Base-by-base conservation (phyloP, 1,140 invertebrate genomes). In the Drosophila kohkoa region DNA sequence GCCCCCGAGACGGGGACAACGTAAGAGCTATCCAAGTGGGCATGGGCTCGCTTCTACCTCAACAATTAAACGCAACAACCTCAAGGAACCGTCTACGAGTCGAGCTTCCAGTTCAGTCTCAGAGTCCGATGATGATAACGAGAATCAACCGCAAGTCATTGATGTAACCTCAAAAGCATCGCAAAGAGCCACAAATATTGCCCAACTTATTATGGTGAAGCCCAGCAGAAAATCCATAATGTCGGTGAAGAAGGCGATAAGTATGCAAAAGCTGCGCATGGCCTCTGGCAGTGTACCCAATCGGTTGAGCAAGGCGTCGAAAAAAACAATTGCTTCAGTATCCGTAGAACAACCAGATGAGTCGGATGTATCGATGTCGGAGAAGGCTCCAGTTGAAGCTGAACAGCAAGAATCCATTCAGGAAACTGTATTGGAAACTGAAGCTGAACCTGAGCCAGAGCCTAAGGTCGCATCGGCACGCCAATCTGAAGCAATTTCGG, bases 71-170 rank as follows among this genome's bases (percentile, higher is more conserved):
- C n/a, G 41, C 41, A 43, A n/a, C n/a, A n/a, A 43, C 5, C 1
- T 5, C 41, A 13, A 43, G n/a, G 5, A 11, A 13, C 41, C 11
- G 2, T 4, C 3, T 5, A 4, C 7, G 41, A 43, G 41, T 43
- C n/a, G n/a, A 6, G 41, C 4, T 3, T n/a, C 3, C 3, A 43
- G 3, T 2, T 13, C 41, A 7, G n/a, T 1, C 38, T 11, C 38
- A 8, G 51, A 54, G 16, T 52, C 62, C 2, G 62, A 65, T 16
- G 62, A 43, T 10, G n/a, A 52, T n/a, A 64, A 52, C 20, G 48
- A 41, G 7, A 13, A 52, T n/a, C 25, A 52, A 32, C 5, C n/a
- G 30, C 5, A 15, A 35, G 51, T 54, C 5, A 30, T 54, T 20
- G 25, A 25, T 7, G 49, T 30, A 5, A 1, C 5, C 11, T 6